phyloP scores from a whole-genome alignment of 2,888 invertebrate genomes.

The Erynnis tages region DNA sequence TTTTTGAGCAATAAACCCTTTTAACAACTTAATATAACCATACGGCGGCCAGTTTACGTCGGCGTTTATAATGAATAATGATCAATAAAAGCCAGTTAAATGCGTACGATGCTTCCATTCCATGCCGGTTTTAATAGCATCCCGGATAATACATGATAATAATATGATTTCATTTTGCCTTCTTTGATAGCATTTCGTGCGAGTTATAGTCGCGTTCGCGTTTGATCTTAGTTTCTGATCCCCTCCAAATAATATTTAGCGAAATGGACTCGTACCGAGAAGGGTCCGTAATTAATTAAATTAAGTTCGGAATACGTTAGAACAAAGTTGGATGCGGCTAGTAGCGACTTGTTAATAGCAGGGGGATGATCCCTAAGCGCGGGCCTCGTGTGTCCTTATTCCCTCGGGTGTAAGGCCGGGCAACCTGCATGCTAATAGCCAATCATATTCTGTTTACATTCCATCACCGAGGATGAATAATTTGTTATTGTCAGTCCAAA shows the following conservation, averaged over 20 bases:
- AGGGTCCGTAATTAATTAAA: slow-evolving; percentile 77
- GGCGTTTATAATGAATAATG: slow-evolving; percentile 69
- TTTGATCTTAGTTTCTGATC: slow-evolving; percentile 65
- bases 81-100: slow-evolving; percentile 66
- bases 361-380: slow-evolving; percentile 64
- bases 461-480: slow-evolving; percentile 80
- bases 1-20: slow-evolving; percentile 46
- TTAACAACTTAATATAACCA: slow-evolving; percentile 63
- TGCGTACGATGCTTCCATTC: slow-evolving; percentile 50
- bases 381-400: slow-evolving; percentile 24
- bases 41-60: slow-evolving; percentile 51
- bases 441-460: slow-evolving; percentile 82
- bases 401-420: slow-evolving; percentile 42
- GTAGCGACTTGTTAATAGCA: slow-evolving; percentile 71
- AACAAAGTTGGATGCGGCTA: slow-evolving; percentile 70
- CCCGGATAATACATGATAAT: slow-evolving; percentile 39
- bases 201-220: slow-evolving; percentile 46
- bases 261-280: slow-evolving; percentile 59
- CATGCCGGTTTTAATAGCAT: slow-evolving; percentile 46
- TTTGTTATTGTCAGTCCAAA: slow-evolving; percentile 79
- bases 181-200: slow-evolving; percentile 50
- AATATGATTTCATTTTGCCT: slow-evolving; percentile 45
- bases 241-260: slow-evolving; percentile 73
- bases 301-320: slow-evolving; percentile 76
- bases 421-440: slow-evolving; percentile 76